Evolutionary conservation across 2,113 vertebrate genomes (phyloP).

Genomic region (Halcyon malimbica): DNA sequence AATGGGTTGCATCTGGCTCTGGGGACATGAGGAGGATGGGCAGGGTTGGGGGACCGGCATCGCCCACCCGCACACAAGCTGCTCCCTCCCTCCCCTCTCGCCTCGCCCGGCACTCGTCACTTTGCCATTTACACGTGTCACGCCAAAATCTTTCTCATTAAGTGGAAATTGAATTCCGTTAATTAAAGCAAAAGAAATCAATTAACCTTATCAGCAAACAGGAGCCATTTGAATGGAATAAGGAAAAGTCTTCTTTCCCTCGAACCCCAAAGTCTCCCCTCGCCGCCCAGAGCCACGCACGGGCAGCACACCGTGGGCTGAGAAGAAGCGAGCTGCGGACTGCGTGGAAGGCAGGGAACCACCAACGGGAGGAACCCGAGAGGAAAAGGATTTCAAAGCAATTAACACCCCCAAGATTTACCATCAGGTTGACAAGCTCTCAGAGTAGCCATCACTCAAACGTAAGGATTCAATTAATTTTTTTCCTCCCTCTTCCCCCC

Average conservation of each 20-base stretch:
- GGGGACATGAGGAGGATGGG: neutral
- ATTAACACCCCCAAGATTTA: conserved; percentile 49
- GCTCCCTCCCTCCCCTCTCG: neutral
- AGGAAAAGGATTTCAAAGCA: conserved; percentile 23
- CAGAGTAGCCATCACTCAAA: conserved; percentile 60
- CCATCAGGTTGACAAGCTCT: conserved; percentile 43
- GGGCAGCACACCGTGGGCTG: neutral
- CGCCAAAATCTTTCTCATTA: conserved; percentile 70
- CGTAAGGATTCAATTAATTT: conserved; percentile 59
- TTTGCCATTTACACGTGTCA: conserved; percentile 61
- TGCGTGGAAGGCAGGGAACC: neutral
- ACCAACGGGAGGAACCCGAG: neutral
- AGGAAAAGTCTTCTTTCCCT: conserved; percentile 18
- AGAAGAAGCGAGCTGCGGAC: neutral
- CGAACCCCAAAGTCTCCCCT: neutral
- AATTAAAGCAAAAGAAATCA: conserved; percentile 83
- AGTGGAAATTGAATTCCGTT: conserved; percentile 77
- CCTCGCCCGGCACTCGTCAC: conserved; percentile 1
- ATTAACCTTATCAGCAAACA: conserved; percentile 77
- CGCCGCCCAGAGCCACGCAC: neutral
- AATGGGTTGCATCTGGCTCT: rapidly evolving
- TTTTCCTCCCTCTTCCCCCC: neutral
- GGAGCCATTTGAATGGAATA: conserved; percentile 63
- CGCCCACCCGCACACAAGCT: neutral
- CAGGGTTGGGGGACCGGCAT: neutral